phyloP scores from a whole-genome alignment of 53 echinoderm and acorn worm genomes.

The Crossaster papposus region DNA sequence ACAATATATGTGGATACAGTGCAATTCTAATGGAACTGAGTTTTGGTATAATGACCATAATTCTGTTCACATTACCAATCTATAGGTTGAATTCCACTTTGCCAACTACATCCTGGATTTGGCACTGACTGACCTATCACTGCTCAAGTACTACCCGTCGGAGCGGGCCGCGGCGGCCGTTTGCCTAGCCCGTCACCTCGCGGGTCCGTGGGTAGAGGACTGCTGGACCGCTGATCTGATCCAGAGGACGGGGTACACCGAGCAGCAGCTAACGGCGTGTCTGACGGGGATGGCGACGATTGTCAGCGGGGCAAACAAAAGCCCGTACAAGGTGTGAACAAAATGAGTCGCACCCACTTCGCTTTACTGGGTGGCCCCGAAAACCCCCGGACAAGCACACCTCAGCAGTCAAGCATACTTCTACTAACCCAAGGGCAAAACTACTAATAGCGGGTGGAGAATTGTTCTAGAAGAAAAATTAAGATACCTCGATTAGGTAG shows the following conservation, averaged over 20 bases:
- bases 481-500: no score
- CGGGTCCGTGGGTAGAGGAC: neutral
- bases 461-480: no score
- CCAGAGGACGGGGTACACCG: constrained; percentile 2
- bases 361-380: no score
- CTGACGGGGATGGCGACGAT: neutral
- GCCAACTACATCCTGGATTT: constrained; percentile 31
- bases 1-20: no score
- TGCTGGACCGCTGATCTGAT: constrained; percentile 6
- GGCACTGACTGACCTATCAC: neutral
- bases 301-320: neutral
- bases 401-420: no score
- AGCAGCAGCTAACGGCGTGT: neutral
- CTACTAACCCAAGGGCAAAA: no score
- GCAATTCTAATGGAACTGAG: neutral
- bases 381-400: no score
- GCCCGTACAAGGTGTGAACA: neutral
- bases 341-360: neutral
- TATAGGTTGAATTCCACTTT: constrained; percentile 4
- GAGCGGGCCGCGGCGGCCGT: constrained; percentile 24
- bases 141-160: constrained; percentile 26
- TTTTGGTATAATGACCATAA: neutral
- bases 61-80: neutral
- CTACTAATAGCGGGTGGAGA: no score
- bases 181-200: neutral